Evolutionary conservation across 2,797 vertebrate genomes (phyloP).

Genomic region (Siniperca scherzeri): DNA sequence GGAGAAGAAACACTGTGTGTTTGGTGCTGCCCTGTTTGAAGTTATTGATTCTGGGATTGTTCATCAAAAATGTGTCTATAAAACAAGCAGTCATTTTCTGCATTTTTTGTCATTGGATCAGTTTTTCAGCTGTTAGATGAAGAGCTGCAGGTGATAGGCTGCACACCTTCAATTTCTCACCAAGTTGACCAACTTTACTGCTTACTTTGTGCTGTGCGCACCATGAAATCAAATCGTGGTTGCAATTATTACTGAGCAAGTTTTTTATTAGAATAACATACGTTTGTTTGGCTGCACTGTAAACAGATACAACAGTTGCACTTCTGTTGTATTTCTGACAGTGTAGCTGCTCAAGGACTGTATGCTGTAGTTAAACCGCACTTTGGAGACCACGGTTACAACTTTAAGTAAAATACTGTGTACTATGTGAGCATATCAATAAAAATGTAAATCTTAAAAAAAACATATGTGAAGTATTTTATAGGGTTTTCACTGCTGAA

Average conservation of each 20-base stretch:
- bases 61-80: background rate
- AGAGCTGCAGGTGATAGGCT: background rate
- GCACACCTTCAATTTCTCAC: background rate
- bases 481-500: too few species aligned
- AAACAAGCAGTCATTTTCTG: background rate
- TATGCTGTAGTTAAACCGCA: background rate
- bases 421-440: too few species aligned
- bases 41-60: background rate
- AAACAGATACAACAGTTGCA: background rate
- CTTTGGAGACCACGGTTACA: too few species aligned
- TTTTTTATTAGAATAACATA: background rate
- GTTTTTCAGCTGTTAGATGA: background rate
- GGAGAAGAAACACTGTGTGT: constrained; percentile 6
- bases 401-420: too few species aligned
- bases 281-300: background rate
- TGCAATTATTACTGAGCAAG: background rate
- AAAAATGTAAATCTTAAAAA: too few species aligned
- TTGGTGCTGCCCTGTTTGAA: constrained; percentile 2
- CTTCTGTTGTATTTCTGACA: background rate
- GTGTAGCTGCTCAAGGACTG: background rate
- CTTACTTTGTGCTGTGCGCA: background rate
- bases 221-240: background rate
- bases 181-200: background rate
- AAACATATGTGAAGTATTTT: too few species aligned
- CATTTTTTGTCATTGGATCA: background rate